Conservation (phyloP, 2,113 vertebrate genomes). For the Hassar affinis region DNA sequence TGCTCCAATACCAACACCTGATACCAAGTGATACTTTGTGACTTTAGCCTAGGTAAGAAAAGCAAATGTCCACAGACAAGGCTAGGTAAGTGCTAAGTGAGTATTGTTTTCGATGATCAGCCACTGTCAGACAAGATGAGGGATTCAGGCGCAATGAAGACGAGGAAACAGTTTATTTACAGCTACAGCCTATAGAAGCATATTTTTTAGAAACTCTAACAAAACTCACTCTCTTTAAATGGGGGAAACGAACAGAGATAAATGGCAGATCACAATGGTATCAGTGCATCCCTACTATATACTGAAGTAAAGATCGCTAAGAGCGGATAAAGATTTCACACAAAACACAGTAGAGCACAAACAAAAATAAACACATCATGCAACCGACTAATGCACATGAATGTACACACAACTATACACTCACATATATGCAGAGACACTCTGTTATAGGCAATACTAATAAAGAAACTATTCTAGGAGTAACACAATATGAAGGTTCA, state of each 20-base stretch:
- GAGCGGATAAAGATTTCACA: constrained; percentile 9
- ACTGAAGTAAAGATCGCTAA: neutral
- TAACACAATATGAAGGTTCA: constrained; percentile 6
- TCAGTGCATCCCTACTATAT: neutral
- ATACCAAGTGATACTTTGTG: neutral
- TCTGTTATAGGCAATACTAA: neutral
- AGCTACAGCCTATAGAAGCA: neutral
- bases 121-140: neutral
- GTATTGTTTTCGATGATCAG: neutral
- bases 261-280: no score
- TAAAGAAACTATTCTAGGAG: neutral
- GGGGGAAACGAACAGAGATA: no score
- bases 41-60: neutral
- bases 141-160: neutral
- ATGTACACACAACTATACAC: constrained; percentile 27
- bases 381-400: constrained; percentile 9
- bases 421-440: constrained; percentile 43
- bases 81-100: neutral
- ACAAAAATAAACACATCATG: constrained; percentile 13
- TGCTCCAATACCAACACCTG: neutral
- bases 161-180: neutral
- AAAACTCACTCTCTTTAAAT: neutral
- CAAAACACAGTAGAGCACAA: neutral
- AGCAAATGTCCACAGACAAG: neutral
- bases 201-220: neutral